Conservation (phyloP, 2,888 invertebrate genomes). For the Sarcophaga caerulescens region DNA sequence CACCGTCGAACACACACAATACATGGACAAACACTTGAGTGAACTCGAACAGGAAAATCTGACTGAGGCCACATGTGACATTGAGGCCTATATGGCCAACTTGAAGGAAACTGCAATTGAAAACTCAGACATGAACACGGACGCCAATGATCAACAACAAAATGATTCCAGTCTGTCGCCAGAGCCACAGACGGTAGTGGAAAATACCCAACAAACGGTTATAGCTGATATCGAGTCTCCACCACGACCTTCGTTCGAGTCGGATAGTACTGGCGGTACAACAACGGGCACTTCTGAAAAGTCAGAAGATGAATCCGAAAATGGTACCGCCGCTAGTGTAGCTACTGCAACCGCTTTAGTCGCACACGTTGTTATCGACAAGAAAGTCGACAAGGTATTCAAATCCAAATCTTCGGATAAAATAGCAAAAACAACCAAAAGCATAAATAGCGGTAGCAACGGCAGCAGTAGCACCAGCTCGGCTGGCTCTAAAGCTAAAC, state of each 20-base stretch:
- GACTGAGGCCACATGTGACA: constrained; percentile 79
- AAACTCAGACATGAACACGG: constrained; percentile 74
- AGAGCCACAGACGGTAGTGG: constrained; percentile 80
- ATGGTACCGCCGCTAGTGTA: constrained; percentile 70
- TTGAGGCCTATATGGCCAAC: constrained; percentile 81
- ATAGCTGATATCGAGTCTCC: constrained; percentile 78
- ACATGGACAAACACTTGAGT: constrained; percentile 81
- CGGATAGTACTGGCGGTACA: constrained; percentile 76
- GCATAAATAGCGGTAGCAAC: constrained; percentile 67
- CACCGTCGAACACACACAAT: constrained; percentile 74
- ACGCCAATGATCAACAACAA: constrained; percentile 77
- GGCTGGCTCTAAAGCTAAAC: constrained; percentile 73
- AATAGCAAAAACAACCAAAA: constrained; percentile 53
- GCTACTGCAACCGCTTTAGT: constrained; percentile 57
- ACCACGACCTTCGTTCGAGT: constrained; percentile 76
- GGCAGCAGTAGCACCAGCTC: constrained; percentile 71
- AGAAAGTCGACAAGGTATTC: constrained; percentile 81
- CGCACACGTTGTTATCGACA: constrained; percentile 79
- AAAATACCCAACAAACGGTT: constrained; percentile 79
- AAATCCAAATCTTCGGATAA: constrained; percentile 77
- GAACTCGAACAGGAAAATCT: constrained; percentile 80
- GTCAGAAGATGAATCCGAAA: constrained; percentile 79
- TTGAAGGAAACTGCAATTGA: constrained; percentile 80
- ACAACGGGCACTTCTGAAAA: constrained; percentile 78
- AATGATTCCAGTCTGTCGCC: constrained; percentile 80